These are phyloP conservation scores for Proisotoma minuta DNA, from an alignment of 2,888 invertebrate species.

Conservation along the genomic window DNA sequence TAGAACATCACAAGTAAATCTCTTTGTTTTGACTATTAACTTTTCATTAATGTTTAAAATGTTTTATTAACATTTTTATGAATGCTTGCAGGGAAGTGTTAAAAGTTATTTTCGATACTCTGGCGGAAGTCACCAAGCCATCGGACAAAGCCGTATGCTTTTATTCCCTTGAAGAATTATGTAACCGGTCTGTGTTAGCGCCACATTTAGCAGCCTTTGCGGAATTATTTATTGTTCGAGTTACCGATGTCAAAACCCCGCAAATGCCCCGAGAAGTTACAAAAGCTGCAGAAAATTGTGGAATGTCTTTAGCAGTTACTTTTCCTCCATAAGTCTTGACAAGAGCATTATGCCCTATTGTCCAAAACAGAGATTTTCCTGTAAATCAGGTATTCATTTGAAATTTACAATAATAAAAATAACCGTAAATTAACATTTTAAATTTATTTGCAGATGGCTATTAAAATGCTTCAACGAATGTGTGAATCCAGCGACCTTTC, in stretches of 20 bases:
- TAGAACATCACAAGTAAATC: conserved; percentile 45
- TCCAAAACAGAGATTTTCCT: conserved; percentile 80
- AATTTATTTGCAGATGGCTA: conserved; percentile 47
- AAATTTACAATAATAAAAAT: background rate
- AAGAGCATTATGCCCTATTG: conserved; percentile 73
- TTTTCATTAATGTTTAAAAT: background rate
- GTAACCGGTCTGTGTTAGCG: conserved; percentile 37
- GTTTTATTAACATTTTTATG: background rate
- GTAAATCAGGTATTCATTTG: conserved; percentile 65
- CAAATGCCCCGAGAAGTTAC: conserved; percentile 44
- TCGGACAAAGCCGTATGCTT: conserved; percentile 44
- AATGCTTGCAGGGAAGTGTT: conserved; percentile 39
- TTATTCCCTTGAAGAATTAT: conserved; percentile 44
- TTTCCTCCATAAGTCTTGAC: conserved; percentile 75
- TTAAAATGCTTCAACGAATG: conserved; percentile 47
- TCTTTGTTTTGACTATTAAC: background rate
- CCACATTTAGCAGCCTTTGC: conserved; percentile 44
- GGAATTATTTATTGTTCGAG: conserved; percentile 45
- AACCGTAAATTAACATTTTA: too few species aligned
- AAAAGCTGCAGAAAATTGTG: conserved; percentile 75
- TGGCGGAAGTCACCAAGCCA: conserved; percentile 36
- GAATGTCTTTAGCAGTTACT: conserved; percentile 68
- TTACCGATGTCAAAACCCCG: conserved; percentile 46
- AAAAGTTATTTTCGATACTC: conserved; percentile 45
- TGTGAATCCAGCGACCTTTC: conserved; percentile 43